These are phyloP conservation scores for Acanthochromis polyacanthus DNA, from an alignment of 2,113 vertebrate species.

Conservation along the genomic window DNA sequence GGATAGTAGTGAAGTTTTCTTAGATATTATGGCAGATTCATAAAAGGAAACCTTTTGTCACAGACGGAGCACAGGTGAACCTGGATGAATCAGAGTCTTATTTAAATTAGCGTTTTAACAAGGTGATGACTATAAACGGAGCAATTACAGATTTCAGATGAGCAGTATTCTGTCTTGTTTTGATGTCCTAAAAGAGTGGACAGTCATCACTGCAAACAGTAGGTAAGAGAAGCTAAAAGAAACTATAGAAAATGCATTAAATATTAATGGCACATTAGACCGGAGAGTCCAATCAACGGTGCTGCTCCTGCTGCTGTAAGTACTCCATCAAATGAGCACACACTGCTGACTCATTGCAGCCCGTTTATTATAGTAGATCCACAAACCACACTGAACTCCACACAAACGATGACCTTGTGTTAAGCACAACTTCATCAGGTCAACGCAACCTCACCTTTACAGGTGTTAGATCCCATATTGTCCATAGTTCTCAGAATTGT, in stretches of 20 bases:
- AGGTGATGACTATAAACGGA: neutral
- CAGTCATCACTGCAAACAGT: neutral
- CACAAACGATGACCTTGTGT: too few species aligned
- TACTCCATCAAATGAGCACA: neutral
- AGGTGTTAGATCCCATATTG: too few species aligned
- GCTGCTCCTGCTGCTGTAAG: conserved; percentile 4
- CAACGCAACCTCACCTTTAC: too few species aligned
- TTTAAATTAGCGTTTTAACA: neutral
- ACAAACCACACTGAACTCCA: too few species aligned
- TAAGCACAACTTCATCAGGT: too few species aligned
- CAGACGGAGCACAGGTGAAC: conserved; percentile 2
- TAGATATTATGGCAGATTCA: conserved; percentile 23
- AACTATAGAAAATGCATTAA: neutral
- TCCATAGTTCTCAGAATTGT: neutral
- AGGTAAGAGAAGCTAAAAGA: conserved; percentile 9
- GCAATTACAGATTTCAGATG: neutral
- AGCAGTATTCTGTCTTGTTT: neutral
- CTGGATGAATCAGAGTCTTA: neutral
- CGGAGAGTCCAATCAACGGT: neutral
- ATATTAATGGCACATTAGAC: conserved; percentile 7
- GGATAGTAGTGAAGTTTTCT: conserved; percentile 17
- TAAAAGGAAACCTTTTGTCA: conserved; percentile 17
- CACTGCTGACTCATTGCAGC: neutral
- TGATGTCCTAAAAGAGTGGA: neutral
- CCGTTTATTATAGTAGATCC: neutral